Evolutionary conservation across 1,140 invertebrate species (phyloP).

Genomic region (Meloidogyne chitwoodi): DNA sequence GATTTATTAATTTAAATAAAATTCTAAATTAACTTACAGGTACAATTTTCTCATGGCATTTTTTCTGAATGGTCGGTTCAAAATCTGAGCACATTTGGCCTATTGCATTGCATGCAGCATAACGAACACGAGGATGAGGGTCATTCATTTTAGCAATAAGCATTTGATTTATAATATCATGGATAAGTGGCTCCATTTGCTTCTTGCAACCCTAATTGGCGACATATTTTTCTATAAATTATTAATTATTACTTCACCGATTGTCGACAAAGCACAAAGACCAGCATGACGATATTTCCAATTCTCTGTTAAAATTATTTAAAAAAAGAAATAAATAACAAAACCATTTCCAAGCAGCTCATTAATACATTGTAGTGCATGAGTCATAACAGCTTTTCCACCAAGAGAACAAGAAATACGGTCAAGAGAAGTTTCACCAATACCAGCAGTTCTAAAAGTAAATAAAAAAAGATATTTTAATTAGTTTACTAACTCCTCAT

Average conservation of each 20-base stretch:
- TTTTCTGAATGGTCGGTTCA: constrained; percentile 90
- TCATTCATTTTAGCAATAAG: constrained; percentile 83
- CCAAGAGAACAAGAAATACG: constrained; percentile 88
- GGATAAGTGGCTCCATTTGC: constrained; percentile 82
- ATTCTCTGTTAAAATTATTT: constrained; percentile 58
- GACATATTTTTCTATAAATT: constrained; percentile 62
- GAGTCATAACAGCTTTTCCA: constrained; percentile 86
- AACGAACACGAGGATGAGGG: constrained; percentile 84
- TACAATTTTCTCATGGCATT: constrained; percentile 88
- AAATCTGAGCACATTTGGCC: constrained; percentile 95
- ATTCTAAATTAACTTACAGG: constrained; percentile 61
- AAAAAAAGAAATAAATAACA: neutral
- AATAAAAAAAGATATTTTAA: constrained; percentile 13
- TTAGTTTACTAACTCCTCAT: constrained; percentile 66
- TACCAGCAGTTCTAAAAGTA: constrained; percentile 75
- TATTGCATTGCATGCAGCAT: constrained; percentile 96
- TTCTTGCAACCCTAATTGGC: constrained; percentile 33
- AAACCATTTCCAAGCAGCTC: constrained; percentile 38
- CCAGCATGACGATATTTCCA: constrained; percentile 78
- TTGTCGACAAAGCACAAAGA: constrained; percentile 93
- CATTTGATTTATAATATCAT: constrained; percentile 78
- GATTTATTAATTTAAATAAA: neutral
- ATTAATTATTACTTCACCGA: constrained; percentile 83
- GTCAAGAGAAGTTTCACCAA: constrained; percentile 92
- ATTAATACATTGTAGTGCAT: constrained; percentile 70